Conservation (phyloP, 2,888 invertebrate species). For the Caenorhabditis zanzibari region DNA sequence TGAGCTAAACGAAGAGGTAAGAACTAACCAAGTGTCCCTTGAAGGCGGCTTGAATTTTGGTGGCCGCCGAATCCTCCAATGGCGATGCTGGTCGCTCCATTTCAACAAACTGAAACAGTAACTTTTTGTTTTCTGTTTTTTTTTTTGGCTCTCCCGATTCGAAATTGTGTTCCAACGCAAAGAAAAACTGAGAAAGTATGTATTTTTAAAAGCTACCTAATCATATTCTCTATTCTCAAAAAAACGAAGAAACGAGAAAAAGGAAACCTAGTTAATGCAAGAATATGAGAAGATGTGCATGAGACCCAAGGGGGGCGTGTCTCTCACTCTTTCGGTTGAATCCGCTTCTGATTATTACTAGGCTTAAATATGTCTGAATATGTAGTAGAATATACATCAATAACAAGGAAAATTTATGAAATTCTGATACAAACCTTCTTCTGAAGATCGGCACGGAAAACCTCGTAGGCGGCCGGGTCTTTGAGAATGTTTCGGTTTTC, state of each 20-base stretch:
- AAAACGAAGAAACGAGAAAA: background rate
- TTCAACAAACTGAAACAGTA: slow-evolving; percentile 32
- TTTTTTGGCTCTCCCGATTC: too few species aligned
- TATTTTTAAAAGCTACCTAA: too few species aligned
- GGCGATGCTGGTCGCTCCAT: slow-evolving; percentile 51
- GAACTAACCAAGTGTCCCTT: slow-evolving; percentile 92
- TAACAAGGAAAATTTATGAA: background rate
- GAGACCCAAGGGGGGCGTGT: too few species aligned
- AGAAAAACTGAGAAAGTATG: too few species aligned
- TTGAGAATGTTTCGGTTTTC: slow-evolving; percentile 76
- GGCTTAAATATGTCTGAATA: too few species aligned
- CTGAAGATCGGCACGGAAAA: slow-evolving; percentile 83
- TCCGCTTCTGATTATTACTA: too few species aligned
- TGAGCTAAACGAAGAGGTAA: too few species aligned
- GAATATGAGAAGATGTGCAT: slow-evolving; percentile 8
- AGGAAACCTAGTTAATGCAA: background rate
- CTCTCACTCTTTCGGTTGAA: too few species aligned
- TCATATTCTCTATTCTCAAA: too few species aligned
- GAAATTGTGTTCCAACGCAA: too few species aligned
- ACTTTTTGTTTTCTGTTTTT: too few species aligned
- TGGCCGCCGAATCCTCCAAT: slow-evolving; percentile 86
- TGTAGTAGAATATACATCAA: background rate
- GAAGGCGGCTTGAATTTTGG: slow-evolving; percentile 94
- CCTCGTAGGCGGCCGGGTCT: slow-evolving; percentile 79
- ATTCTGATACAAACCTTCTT: slow-evolving; percentile 79